Evolutionary conservation across 2,888 invertebrate genomes (phyloP).

Genomic region (Junonia oenone): DNA sequence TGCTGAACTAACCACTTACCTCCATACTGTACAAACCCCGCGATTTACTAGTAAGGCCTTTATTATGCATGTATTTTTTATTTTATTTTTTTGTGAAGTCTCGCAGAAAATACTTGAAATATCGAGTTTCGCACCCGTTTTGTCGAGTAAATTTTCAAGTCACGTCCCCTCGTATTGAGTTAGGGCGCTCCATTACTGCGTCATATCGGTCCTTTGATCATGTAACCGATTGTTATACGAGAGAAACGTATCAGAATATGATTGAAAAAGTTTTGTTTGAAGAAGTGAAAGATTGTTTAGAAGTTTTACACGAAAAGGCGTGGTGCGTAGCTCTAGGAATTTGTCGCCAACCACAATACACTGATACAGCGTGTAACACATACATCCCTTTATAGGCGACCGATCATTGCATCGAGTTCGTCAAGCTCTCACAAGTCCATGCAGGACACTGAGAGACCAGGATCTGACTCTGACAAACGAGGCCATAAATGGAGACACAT

Average conservation of each 20-base stretch:
- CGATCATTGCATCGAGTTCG: slow-evolving; percentile 74
- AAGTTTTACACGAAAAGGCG: slow-evolving; percentile 11
- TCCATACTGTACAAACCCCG: slow-evolving; percentile 13
- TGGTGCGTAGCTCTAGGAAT: slow-evolving; percentile 12
- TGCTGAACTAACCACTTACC: slow-evolving; percentile 14
- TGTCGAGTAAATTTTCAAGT: slow-evolving; percentile 15
- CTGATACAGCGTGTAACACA: slow-evolving; percentile 51
- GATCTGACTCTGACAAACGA: slow-evolving; percentile 66
- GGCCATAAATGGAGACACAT: slow-evolving; percentile 92
- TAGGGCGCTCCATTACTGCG: slow-evolving; percentile 1
- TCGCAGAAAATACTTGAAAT: slow-evolving; percentile 29
- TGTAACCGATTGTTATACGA: background rate
- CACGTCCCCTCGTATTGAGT: slow-evolving; percentile 11
- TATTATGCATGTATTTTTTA: slow-evolving; percentile 51
- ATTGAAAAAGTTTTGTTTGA: background rate
- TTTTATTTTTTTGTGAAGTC: slow-evolving; percentile 48
- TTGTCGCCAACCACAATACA: slow-evolving; percentile 21
- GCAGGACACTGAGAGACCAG: slow-evolving; percentile 63
- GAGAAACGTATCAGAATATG: background rate
- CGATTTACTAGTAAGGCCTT: slow-evolving; percentile 8
- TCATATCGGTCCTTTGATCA: slow-evolving; percentile 5
- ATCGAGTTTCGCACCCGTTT: slow-evolving; percentile 28
- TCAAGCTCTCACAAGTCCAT: slow-evolving; percentile 69
- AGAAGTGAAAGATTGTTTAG: background rate
- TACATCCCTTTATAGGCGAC: slow-evolving; percentile 73